Evolutionary conservation across 2,113 vertebrate genomes (phyloP).

Genomic region (Syrrhaptes paradoxus): DNA sequence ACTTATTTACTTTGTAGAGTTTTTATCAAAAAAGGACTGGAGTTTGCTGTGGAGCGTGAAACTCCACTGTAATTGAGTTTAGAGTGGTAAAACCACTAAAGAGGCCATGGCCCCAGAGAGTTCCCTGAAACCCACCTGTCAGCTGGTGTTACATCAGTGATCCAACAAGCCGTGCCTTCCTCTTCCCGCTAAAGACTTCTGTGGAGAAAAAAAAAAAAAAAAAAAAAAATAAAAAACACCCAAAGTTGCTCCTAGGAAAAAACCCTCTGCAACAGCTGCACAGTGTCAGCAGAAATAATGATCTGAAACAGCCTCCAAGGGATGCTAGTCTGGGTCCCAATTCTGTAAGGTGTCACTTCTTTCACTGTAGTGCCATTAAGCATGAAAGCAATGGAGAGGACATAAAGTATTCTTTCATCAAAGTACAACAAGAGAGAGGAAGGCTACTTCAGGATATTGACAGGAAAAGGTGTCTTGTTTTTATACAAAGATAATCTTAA

Average conservation of each 20-base stretch:
- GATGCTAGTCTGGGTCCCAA: slow-evolving; percentile 54
- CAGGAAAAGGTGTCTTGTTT: slow-evolving; percentile 16
- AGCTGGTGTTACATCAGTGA: slow-evolving; percentile 92
- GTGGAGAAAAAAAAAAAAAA: slow-evolving; percentile 16
- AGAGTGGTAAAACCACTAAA: slow-evolving; percentile 82
- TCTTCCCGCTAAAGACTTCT: slow-evolving; percentile 75
- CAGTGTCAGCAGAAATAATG: slow-evolving; percentile 80
- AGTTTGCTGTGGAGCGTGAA: slow-evolving; percentile 78
- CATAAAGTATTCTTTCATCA: slow-evolving; percentile 39
- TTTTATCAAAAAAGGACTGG: slow-evolving; percentile 80
- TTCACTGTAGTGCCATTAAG: slow-evolving; percentile 51
- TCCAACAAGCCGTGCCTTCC: slow-evolving; percentile 74
- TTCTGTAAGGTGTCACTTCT: slow-evolving; percentile 68
- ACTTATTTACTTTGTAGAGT: slow-evolving; percentile 81
- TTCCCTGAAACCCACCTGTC: slow-evolving; percentile 93
- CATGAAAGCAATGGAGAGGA: slow-evolving; percentile 63
- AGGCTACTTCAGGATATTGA: not conserved
- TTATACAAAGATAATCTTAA: not conserved
- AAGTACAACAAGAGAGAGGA: not conserved
- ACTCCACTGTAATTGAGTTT: slow-evolving; percentile 83
- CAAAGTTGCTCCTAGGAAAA: slow-evolving; percentile 63
- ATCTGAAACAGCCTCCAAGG: slow-evolving; percentile 77
- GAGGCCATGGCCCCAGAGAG: slow-evolving; percentile 89
- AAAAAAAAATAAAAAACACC: slow-evolving; percentile 12
- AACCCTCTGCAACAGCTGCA: slow-evolving; percentile 79